Conservation (phyloP, 1,140 invertebrate species). For the Teleopsis dalmanni region DNA sequence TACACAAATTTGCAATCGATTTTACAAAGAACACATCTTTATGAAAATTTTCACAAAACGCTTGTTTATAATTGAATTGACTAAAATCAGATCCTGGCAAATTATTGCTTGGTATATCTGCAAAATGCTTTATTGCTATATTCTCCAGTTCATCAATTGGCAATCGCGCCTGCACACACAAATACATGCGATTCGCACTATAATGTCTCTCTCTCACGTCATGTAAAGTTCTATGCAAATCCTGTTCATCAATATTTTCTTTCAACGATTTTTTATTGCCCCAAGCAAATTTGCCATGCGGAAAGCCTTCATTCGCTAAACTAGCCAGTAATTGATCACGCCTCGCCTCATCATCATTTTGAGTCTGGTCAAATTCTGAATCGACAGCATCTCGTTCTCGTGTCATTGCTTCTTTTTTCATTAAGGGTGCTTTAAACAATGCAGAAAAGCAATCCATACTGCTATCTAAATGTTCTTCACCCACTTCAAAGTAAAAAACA, state of each 20-base stretch:
- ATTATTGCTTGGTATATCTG: conserved; percentile 56
- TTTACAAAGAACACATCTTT: conserved; percentile 68
- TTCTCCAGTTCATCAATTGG: conserved; percentile 64
- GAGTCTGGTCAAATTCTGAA: conserved; percentile 53
- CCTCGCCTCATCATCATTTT: conserved; percentile 33
- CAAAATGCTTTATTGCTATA: conserved; percentile 56
- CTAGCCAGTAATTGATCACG: conserved; percentile 63
- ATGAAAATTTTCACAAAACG: conserved; percentile 61
- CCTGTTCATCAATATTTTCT: conserved; percentile 58
- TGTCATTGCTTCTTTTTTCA: conserved; percentile 78
- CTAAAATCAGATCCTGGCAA: conserved; percentile 54
- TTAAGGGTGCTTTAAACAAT: conserved; percentile 81
- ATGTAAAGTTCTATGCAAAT: conserved; percentile 59
- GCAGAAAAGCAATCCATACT: conserved; percentile 82
- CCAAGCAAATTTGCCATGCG: conserved; percentile 75
- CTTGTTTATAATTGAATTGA: conserved; percentile 40
- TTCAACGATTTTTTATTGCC: conserved; percentile 74
- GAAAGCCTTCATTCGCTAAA: conserved; percentile 60
- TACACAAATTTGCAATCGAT: conserved; percentile 62
- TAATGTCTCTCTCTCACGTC: conserved; percentile 78
- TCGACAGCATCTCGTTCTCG: conserved; percentile 88
- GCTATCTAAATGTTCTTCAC: conserved; percentile 64
- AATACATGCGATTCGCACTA: conserved; percentile 80
- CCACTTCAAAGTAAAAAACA: conserved; percentile 80
- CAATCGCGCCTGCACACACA: conserved; percentile 73